A percentile compares a stretch with the other conserved stretches of the same genome.
phyloP scores from a whole-genome alignment of 2,888 invertebrate species.

The Diloba caeruleocephala region DNA sequence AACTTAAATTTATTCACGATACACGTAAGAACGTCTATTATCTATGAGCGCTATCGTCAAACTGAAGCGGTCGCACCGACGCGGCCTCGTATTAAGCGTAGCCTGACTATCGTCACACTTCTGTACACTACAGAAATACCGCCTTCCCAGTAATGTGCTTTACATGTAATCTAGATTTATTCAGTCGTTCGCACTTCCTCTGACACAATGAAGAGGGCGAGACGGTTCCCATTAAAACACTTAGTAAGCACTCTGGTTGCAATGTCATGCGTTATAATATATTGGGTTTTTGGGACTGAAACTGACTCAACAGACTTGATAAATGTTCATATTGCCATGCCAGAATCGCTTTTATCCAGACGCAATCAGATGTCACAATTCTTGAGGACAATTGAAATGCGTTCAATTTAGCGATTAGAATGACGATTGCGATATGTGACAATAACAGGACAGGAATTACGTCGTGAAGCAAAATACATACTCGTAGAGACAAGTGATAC shows the following conservation, averaged over 20 bases:
- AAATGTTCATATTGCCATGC: conserved; percentile 8
- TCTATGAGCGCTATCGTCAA: conserved; percentile 75
- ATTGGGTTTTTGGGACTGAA: conserved; percentile 15
- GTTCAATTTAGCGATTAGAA: conserved; percentile 17
- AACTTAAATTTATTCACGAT: conserved; percentile 44
- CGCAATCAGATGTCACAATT: conserved; percentile 11
- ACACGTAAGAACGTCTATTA: conserved; percentile 68
- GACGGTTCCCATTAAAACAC: conserved; percentile 38
- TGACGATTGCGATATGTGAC: conserved; percentile 9
- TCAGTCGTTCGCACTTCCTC: conserved; percentile 61
- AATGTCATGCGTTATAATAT: conserved; percentile 2
- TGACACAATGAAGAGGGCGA: conserved; percentile 45
- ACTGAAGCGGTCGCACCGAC: conserved; percentile 71
- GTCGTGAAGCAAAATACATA: conserved; percentile 13
- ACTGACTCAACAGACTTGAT: conserved; percentile 17
- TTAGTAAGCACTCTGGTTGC: conserved; percentile 22
- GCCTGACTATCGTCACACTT: conserved; percentile 61
- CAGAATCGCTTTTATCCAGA: conserved; percentile 31
- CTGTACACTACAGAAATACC: conserved; percentile 66
- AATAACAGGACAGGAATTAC: conserved; percentile 17
- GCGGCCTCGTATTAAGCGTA: conserved; percentile 58
- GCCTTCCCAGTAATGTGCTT: conserved; percentile 71
- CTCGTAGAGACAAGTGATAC: conserved; percentile 17
- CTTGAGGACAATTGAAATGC: conserved; percentile 16
- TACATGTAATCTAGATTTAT: conserved; percentile 62